Evolutionary conservation across 2,888 invertebrate genomes (phyloP), one percentile per base, ranked within the genome.

Genomic region (Bembecia ichneumoniformis): DNA sequence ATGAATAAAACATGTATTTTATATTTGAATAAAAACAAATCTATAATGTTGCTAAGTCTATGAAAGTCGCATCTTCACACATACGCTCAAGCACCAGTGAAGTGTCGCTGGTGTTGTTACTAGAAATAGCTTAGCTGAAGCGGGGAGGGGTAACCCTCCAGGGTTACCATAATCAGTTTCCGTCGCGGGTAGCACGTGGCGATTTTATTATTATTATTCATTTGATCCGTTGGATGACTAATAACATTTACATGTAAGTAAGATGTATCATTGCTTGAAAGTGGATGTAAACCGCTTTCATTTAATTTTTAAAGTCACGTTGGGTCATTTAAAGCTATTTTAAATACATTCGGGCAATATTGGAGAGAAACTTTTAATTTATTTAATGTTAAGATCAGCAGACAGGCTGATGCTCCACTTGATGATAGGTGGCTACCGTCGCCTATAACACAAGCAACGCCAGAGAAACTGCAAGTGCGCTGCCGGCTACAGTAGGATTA

Each of bases 161-260:
- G 28, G 28, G 28, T 28, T 28, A 28, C 28, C 28, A 28, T 9
- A 28, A 60, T 60, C 66, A 60, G 66, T 63, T 77, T 80, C 79
- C 77, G 78, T 66, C 68, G 73, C 65, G 55, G 55, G 58, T 57
- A 68, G 72, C 79, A 77, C 76, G 81, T 78, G 77, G 68, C 63
- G 55, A 60, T 60, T 59, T 63, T 64, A 58, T 57, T 69, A 71
- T 66, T 68, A 73, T 69, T 73, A 63, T 56, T 45, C 51, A 52
- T 53, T 49, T 56, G 57, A 50, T 59, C 28, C 55, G 50, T 55
- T 56, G 58, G 56, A 14, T 11, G 14, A 40, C 13, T 40, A 13
- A 40, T 40, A 40, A 13, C 14, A 40, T 40, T n/a, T 40, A 40
- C n/a, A 10, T 40, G 40, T 40, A 40, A n/a, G 36, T 20, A 20